Conservation (phyloP, 1,140 invertebrate genomes). For the Diuraphis noxia region DNA sequence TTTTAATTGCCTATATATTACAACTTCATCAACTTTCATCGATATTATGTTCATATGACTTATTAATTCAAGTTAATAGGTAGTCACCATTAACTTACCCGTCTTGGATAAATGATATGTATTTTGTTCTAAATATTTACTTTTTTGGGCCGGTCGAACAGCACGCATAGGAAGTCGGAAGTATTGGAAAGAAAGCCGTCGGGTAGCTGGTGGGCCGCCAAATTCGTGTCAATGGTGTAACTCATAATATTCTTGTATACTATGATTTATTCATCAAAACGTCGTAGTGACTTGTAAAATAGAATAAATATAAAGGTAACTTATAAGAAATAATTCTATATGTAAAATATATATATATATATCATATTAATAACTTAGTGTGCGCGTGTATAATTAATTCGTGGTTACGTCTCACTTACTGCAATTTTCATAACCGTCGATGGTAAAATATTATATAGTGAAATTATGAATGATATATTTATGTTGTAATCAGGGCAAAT, state of each 20-base stretch:
- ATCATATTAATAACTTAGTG: not conserved
- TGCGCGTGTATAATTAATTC: not conserved
- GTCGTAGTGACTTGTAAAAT: not conserved
- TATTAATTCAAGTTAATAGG: no score
- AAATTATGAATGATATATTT: not conserved
- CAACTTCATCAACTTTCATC: no score
- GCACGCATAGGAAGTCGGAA: not conserved
- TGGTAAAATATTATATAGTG: not conserved
- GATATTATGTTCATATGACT: no score
- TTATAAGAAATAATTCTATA: no score
- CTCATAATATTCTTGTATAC: not conserved
- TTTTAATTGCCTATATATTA: no score
- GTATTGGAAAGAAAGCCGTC: not conserved
- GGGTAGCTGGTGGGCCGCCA: not conserved
- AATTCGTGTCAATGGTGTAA: conserved; percentile 26
- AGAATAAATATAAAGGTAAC: no score
- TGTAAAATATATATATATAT: no score
- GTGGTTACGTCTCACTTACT: not conserved
- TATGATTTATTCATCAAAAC: not conserved
- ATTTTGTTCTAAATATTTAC: not conserved
- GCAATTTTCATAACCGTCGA: not conserved
- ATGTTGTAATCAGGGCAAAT: not conserved
- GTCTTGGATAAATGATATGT: not conserved
- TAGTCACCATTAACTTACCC: no score
- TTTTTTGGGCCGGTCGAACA: not conserved